Evolutionary conservation across 2,113 vertebrate species (phyloP), one percentile per base, ranked within the genome.

Genomic region (Podilymbus podiceps): DNA sequence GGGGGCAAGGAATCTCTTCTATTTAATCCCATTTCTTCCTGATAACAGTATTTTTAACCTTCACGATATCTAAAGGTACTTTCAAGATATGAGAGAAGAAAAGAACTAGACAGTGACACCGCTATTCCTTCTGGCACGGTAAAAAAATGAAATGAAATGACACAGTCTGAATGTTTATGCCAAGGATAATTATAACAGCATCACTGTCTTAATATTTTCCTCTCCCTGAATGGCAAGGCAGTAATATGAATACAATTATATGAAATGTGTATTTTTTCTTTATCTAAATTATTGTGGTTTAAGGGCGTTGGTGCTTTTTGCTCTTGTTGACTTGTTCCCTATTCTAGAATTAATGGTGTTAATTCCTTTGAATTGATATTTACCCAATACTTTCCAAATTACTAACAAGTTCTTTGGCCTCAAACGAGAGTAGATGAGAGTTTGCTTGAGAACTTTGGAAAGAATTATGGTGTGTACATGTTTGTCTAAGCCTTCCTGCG

Each of bases 401-500:
- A 67, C 18, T 75, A 49, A 47, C 23, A 66, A 63, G n/a, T 75
- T 58, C 7, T 85, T 83, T 27, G n/a, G 38, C 21, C 31, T 50
- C 56, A 90, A 90, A 46, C 50, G 31, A 40, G 31, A 67, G 31
- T 12, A 53, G n/a, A 13, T 53, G 22, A 72, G 46, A 33, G 50
- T 76, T 73, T 30, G 15, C 16, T 24, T 81, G 69, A 67, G 85
- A 77, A 81, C 53, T 66, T 58, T 69, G 50, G n/a, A 13, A 77
- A 67, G 14, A 79, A 28, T 44, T 69, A 52, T 33, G 27, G 11
- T 30, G 74, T 0, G 0, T 22, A 52, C 3, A 13, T 4, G 4
- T 81, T 74, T 47, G 6, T 38, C 28, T 82, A 80, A 68, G 25
- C 33, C 55, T 84, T 8, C 15, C 40, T 46, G 28, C 2, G 17